These are phyloP conservation scores for Drosophila buzzatii DNA, from an alignment of 2,888 invertebrate species.

Conservation along the genomic window DNA sequence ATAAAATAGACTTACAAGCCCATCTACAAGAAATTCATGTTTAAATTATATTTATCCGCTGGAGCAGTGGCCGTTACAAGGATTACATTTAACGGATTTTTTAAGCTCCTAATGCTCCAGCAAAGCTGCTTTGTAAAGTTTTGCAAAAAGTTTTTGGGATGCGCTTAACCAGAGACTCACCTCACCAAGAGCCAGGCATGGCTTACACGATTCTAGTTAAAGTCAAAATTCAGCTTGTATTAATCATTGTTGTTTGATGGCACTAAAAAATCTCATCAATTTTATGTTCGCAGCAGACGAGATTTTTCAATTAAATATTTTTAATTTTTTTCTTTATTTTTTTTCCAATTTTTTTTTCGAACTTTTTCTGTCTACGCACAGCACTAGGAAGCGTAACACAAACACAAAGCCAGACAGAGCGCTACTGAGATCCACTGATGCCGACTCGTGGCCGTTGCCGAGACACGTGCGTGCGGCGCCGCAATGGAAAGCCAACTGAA, in stretches of 20 bases:
- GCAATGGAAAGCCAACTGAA: constrained; percentile 76
- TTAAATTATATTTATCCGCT: constrained; percentile 18
- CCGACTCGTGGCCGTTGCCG: constrained; percentile 45
- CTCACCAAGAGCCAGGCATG: constrained; percentile 12
- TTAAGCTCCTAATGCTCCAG: constrained; percentile 32
- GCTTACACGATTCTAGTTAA: constrained; percentile 41
- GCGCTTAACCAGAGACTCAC: constrained; percentile 33
- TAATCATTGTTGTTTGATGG: constrained; percentile 27
- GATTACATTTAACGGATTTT: constrained; percentile 15
- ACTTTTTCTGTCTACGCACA: constrained; percentile 1
- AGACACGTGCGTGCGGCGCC: constrained; percentile 74
- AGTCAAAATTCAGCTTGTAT: constrained; percentile 28
- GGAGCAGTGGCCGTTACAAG: constrained; percentile 4
- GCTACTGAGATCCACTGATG: constrained; percentile 25
- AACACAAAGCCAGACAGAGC: constrained; percentile 7
- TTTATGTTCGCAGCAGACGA: constrained; percentile 30
- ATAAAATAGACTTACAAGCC: not conserved
- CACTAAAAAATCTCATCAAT: constrained; percentile 24
- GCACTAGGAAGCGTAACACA: constrained; percentile 6
- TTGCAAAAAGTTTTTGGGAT: constrained; percentile 28
- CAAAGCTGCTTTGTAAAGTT: constrained; percentile 40
- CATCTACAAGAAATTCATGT: not conserved
- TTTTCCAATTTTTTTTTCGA: not conserved
- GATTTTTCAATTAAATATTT: constrained; percentile 29
- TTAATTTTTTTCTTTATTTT: not conserved